phyloP scores from a whole-genome alignment of 1,140 invertebrate species.

The Ips typographus region DNA sequence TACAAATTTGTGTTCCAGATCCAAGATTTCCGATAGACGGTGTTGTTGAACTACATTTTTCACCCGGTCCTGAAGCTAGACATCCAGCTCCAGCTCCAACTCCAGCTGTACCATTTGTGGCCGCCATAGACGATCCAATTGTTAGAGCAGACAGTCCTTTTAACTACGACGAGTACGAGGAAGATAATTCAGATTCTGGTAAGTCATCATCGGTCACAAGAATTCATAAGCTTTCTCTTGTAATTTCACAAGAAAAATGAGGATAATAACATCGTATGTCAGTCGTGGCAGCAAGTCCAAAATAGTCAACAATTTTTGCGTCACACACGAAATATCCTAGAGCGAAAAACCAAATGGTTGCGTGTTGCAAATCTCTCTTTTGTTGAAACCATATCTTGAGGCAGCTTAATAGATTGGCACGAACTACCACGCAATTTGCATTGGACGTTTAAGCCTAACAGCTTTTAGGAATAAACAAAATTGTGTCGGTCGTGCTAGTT shows the following conservation, averaged over 20 bases:
- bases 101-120: conserved; percentile 65
- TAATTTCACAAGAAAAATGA: too few relatives aligned
- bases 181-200: conserved; percentile 53
- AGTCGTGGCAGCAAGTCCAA: too few relatives aligned
- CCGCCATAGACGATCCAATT: conserved; percentile 65
- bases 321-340: neutral
- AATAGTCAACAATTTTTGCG: neutral
- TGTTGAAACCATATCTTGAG: neutral
- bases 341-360: neutral
- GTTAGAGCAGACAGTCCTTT: conserved; percentile 83
- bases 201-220: conserved; percentile 12
- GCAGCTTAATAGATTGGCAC: neutral
- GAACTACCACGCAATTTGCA: conserved; percentile 1
- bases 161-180: conserved; percentile 60
- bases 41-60: conserved; percentile 82
- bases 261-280: too few relatives aligned
- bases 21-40: conserved; percentile 73
- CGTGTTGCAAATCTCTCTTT: conserved; percentile 2
- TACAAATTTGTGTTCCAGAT: conserved; percentile 51
- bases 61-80: conserved; percentile 60
- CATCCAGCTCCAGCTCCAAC: conserved; percentile 69
- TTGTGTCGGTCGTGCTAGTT: too few relatives aligned
- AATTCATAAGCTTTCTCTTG: too few relatives aligned
- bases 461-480: neutral
- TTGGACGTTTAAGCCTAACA: neutral